Percentiles rank a stretch among this genome's conserved stretches.
Evolutionary conservation across 2,113 vertebrate species (phyloP).

Genomic region (Oriolus oriolus): DNA sequence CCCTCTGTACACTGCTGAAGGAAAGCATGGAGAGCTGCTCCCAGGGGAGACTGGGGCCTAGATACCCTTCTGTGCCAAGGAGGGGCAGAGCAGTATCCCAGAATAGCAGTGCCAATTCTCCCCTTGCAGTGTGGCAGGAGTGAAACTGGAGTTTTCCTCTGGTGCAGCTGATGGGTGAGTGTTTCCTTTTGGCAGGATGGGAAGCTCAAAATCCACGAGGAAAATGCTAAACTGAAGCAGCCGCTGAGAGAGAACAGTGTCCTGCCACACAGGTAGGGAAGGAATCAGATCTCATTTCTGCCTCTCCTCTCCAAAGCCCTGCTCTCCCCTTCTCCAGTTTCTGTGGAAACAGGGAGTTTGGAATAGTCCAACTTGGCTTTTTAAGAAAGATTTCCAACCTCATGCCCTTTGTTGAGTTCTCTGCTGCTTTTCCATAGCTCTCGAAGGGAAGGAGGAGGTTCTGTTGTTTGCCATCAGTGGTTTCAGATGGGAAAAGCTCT

Average conservation of each 20-base stretch:
- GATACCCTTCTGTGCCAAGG: background rate
- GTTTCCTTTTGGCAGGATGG: conserved; percentile 66
- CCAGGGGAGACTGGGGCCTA: background rate
- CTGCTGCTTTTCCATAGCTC: background rate
- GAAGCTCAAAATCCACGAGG: conserved; percentile 64
- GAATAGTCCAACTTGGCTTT: background rate
- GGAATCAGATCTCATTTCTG: background rate
- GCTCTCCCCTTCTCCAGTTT: background rate
- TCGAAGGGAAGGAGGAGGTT: background rate
- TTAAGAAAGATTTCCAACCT: background rate
- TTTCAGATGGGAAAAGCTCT: background rate
- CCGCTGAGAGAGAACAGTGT: conserved; percentile 52
- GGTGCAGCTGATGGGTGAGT: background rate
- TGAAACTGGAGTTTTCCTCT: background rate
- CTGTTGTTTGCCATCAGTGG: rapidly evolving
- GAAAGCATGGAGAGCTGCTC: background rate
- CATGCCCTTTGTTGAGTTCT: background rate
- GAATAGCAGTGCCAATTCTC: rapidly evolving
- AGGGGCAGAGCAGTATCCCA: background rate
- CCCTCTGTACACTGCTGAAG: background rate
- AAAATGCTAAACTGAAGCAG: conserved; percentile 57
- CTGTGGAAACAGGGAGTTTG: background rate
- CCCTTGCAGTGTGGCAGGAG: background rate
- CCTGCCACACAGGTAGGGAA: conserved; percentile 38
- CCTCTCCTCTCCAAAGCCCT: background rate